phyloP scores from a whole-genome alignment of 37 sponge, comb jelly and placozoan genomes.

The Haliclona indistincta region DNA sequence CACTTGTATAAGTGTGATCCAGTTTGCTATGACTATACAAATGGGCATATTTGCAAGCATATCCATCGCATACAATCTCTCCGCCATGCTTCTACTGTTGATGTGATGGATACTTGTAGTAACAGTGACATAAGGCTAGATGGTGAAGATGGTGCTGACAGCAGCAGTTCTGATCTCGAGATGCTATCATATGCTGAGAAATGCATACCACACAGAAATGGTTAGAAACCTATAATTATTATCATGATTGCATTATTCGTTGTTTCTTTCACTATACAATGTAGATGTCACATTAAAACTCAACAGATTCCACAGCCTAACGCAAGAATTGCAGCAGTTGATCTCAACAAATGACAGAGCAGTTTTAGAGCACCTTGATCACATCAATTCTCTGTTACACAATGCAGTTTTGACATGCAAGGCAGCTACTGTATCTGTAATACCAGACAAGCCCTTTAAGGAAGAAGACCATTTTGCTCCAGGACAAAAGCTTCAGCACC shows the following conservation, averaged over 20 bases:
- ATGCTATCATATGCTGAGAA: neutral
- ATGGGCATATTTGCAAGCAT: conserved; percentile 48
- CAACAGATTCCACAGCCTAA: neutral
- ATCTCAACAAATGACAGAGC: conserved; percentile 6
- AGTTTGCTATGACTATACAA: conserved; percentile 36
- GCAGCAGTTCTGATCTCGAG: neutral
- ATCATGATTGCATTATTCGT: no score
- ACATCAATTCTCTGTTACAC: conserved; percentile 21
- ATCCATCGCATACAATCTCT: conserved; percentile 41
- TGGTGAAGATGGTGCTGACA: neutral
- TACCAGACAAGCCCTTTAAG: neutral
- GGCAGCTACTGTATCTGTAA: neutral
- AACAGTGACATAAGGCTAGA: neutral
- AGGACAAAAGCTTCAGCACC: conserved; percentile 9
- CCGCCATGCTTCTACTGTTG: neutral
- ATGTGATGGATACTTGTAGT: neutral
- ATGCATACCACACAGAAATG: no score
- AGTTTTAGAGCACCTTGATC: neutral
- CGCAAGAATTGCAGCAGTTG: neutral
- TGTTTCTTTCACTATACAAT: no score
- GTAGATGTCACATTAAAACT: neutral
- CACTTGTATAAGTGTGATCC: conserved; percentile 41
- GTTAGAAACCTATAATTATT: no score
- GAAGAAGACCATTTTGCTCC: conserved; percentile 23
- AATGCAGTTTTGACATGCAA: conserved; percentile 27